Conservation (phyloP, 2,797 vertebrate genomes). For the Arnoldichthys spilopterus region DNA sequence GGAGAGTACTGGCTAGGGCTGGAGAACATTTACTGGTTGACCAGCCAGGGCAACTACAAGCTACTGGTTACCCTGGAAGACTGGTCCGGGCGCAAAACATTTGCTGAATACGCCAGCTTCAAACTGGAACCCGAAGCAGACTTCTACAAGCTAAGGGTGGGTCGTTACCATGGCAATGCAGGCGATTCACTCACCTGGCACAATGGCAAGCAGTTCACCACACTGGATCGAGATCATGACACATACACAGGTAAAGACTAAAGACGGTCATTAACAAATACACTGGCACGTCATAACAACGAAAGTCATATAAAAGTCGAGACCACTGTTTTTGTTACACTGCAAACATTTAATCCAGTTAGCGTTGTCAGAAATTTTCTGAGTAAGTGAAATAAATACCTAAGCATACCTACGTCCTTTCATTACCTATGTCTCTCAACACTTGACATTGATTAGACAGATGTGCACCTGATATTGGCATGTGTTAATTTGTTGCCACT, state of each 20-base stretch:
- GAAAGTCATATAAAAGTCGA: too few relatives aligned
- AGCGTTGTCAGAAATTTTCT: too few relatives aligned
- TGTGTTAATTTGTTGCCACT: too few relatives aligned
- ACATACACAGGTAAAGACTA: conserved; percentile 78
- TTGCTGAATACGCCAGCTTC: conserved; percentile 89
- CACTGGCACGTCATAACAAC: too few relatives aligned
- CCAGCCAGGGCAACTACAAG: conserved; percentile 88
- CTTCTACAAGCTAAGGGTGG: conserved; percentile 82
- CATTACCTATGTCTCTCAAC: too few relatives aligned
- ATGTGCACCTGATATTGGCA: too few relatives aligned
- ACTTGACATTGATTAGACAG: too few relatives aligned
- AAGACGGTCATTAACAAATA: too few relatives aligned
- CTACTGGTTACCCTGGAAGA: conserved; percentile 88
- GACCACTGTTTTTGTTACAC: too few relatives aligned
- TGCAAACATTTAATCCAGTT: too few relatives aligned
- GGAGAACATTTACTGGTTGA: conserved; percentile 88
- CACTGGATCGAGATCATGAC: conserved; percentile 85
- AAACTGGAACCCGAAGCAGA: conserved; percentile 83
- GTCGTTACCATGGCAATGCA: conserved; percentile 84
- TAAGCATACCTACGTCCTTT: too few relatives aligned
- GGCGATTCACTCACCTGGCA: conserved; percentile 90
- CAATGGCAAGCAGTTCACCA: conserved; percentile 89
- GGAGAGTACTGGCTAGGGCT: conserved; percentile 90
- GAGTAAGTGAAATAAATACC: too few relatives aligned
- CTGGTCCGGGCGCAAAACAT: conserved; percentile 87